Conservation (phyloP, 2,888 invertebrate genomes). For the Caenorhabditis sinica region DNA sequence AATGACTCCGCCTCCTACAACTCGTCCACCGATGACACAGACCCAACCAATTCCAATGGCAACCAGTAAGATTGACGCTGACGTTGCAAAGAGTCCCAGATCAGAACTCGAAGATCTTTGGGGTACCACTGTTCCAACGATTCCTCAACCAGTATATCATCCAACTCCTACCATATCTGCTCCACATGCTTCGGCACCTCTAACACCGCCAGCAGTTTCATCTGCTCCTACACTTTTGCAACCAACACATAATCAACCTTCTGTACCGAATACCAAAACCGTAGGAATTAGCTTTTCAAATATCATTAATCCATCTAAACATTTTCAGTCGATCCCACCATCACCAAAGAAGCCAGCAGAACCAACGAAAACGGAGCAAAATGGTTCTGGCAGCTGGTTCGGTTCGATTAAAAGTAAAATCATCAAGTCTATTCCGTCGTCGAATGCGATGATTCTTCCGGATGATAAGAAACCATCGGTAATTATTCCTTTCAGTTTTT, state of each 20-base stretch:
- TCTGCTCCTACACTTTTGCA: slow-evolving; percentile 29
- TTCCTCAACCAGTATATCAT: slow-evolving; percentile 9
- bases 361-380: slow-evolving; percentile 5
- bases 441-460: slow-evolving; percentile 80
- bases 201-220: slow-evolving; percentile 18
- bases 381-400: slow-evolving; percentile 57
- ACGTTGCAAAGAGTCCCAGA: slow-evolving; percentile 48
- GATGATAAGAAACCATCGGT: slow-evolving; percentile 79
- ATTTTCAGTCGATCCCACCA: slow-evolving; percentile 19
- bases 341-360: slow-evolving; percentile 13
- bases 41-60: slow-evolving; percentile 34
- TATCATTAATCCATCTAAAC: background rate
- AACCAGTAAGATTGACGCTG: slow-evolving; percentile 15
- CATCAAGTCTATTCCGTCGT: slow-evolving; percentile 73
- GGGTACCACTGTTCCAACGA: slow-evolving; percentile 25
- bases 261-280: slow-evolving; percentile 48
- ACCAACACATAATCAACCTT: slow-evolving; percentile 28
- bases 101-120: slow-evolving; percentile 58
- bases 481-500: background rate
- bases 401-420: slow-evolving; percentile 57
- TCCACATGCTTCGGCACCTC: background rate
- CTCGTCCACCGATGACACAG: background rate
- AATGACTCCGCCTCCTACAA: slow-evolving; percentile 7
- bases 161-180: slow-evolving; percentile 5
- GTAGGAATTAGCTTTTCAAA: background rate